Conservation (phyloP, 1,140 invertebrate genomes). For the Drosophila sp. region DNA sequence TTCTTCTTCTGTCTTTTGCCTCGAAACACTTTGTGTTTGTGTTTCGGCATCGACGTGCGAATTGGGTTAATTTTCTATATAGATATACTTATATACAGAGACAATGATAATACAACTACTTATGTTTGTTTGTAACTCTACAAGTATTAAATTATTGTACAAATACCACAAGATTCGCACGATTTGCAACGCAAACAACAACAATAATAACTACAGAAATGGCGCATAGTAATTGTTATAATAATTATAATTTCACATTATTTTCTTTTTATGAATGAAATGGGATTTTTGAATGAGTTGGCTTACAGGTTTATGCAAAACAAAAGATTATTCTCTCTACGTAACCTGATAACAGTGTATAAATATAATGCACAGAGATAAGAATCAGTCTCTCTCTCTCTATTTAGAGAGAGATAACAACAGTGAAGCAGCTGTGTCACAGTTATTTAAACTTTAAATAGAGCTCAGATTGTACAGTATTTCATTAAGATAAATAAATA, state of each 20-base stretch:
- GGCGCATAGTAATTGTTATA: constrained; percentile 19
- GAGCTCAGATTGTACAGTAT: background rate
- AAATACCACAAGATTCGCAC: constrained; percentile 64
- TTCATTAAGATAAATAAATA: no score
- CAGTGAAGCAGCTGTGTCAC: background rate
- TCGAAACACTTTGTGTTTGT: constrained; percentile 58
- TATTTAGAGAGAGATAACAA: background rate
- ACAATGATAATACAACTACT: constrained; percentile 39
- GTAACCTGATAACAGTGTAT: background rate
- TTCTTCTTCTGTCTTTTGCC: constrained; percentile 49
- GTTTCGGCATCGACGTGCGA: constrained; percentile 79
- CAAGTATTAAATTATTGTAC: constrained; percentile 53
- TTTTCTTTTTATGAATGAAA: constrained; percentile 51
- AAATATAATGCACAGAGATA: background rate
- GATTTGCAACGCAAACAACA: constrained; percentile 56
- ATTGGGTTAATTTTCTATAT: constrained; percentile 81
- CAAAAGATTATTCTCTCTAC: background rate
- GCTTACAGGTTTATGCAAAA: background rate
- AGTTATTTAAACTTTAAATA: background rate
- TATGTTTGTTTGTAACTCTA: constrained; percentile 43
- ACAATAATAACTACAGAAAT: constrained; percentile 27
- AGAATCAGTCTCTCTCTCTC: background rate
- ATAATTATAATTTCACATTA: constrained; percentile 64
- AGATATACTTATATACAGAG: constrained; percentile 43
- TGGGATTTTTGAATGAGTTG: constrained; percentile 29